A percentile compares a stretch with the other conserved stretches of the same genome.
Evolutionary conservation across 2,797 vertebrate species (phyloP).

Genomic region (Mareca strepera): DNA sequence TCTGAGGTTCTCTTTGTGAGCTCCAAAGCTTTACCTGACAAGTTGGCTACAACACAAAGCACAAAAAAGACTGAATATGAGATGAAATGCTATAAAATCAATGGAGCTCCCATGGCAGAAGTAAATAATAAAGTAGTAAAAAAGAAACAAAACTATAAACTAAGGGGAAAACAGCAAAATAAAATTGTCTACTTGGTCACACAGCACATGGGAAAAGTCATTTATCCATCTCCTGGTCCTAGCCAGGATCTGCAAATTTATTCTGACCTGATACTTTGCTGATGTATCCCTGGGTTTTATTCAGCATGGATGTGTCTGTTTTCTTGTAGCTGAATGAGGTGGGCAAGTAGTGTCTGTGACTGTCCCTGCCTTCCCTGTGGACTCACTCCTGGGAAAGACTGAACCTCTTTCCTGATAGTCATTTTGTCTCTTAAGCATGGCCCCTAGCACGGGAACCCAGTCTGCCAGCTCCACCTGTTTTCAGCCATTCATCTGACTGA

Average conservation of each 20-base stretch:
- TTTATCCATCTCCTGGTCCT: neutral
- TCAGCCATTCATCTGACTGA: neutral
- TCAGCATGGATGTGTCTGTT: neutral
- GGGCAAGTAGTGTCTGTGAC: neutral
- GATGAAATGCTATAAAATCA: neutral
- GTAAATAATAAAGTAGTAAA: neutral
- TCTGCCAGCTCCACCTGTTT: neutral
- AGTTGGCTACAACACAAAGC: neutral
- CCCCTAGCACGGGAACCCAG: neutral
- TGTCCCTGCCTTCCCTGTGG: neutral
- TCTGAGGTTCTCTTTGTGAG: neutral
- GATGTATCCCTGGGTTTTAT: neutral
- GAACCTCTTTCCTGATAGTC: neutral
- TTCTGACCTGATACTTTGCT: neutral
- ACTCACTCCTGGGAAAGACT: neutral
- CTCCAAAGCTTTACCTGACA: neutral
- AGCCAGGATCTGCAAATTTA: neutral
- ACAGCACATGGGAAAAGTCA: neutral
- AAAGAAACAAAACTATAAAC: neutral
- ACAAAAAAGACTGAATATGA: neutral
- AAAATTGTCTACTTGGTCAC: neutral
- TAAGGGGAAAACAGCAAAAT: neutral
- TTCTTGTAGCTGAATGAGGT: neutral
- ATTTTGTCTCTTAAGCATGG: neutral
- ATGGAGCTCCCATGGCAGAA: neutral